Base-by-base conservation (phyloP, 2,888 invertebrate genomes). In the Hylaea fasciaria region DNA sequence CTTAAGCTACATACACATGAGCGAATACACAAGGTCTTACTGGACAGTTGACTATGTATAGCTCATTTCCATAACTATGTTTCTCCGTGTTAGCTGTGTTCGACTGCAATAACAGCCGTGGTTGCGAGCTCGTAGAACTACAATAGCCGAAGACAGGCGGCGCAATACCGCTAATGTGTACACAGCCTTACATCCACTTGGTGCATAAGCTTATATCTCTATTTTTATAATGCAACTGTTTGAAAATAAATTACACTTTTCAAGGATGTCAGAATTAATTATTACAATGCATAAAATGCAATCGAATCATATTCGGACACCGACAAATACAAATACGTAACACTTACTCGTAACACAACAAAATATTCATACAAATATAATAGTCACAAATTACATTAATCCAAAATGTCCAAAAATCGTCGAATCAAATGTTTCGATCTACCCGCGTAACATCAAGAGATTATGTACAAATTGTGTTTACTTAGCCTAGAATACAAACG, bases 301-400 rank as follows among this genome's bases (percentile, higher is more conserved):
- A 17, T 51, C 65, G 63, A 65, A 68, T 68, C 41, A 50, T 35
- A 68, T 68, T 65, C 68, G 62, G 61, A 22, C 17, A 52, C 35
- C 16, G 35, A 35, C 60, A 48, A 49, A 55, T 59, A 62, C 49
- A 66, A 44, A 47, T 43, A 60, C 37, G 46, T 52, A 61, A 61
- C 61, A 56, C 51, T 61, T 56, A n/a, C n/a, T n/a, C n/a, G n/a
- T n/a, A 61, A 52, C 37, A 49, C 45, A 41, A 37, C 32, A 45
- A 45, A 10, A 44, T 22, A 44, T 22, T 40, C 52, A 57, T 32
- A 57, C 41, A 51, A 40, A 35, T 32, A 29, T 41, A 52, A 16
- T 46, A 58, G 16, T 50, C 49, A 54, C 35, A 55, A 51, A 60
- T 47, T 50, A 46, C 46, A 45, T 54, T 43, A 40, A 46, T 53